A percentile compares a stretch with the other conserved stretches of the same genome.
Evolutionary conservation across 1,140 invertebrate species (phyloP).

Genomic region (Odontomachus brunneus): DNA sequence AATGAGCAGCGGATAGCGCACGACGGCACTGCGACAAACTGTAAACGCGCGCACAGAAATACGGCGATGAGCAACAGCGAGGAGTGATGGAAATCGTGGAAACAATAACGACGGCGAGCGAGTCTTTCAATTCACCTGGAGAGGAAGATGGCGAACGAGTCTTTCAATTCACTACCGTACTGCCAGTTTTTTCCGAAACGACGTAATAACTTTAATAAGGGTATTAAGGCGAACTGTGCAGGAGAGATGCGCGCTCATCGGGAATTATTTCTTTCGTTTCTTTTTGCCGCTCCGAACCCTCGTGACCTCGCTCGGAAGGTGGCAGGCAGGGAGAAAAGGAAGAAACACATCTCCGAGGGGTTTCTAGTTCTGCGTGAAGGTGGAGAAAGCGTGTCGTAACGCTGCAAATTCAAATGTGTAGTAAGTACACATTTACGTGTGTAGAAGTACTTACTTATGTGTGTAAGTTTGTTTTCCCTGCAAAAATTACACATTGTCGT

Average conservation of each 20-base stretch:
- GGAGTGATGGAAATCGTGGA: not conserved
- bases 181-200: conserved; percentile 79
- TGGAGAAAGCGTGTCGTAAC: not conserved
- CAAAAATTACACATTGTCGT: no score
- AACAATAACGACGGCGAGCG: not conserved
- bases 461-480: no score
- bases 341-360: not conserved
- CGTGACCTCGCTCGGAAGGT: not conserved
- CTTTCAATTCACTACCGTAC: conserved; percentile 81
- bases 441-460: no score
- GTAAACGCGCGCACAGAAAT: conserved; percentile 1
- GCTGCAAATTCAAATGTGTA: no score
- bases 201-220: conserved; percentile 71
- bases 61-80: not conserved
- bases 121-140: conserved; percentile 19
- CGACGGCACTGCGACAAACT: conserved; percentile 2
- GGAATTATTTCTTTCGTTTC: conserved; percentile 26
- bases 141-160: conserved; percentile 65
- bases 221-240: conserved; percentile 36
- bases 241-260: conserved; percentile 19
- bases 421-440: no score
- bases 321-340: not conserved
- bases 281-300: conserved; percentile 33
- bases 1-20: conserved; percentile 14
- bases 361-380: conserved; percentile 9